Evolutionary conservation across 2,888 invertebrate genomes (phyloP).

Genomic region (Bombyx huttoni): DNA sequence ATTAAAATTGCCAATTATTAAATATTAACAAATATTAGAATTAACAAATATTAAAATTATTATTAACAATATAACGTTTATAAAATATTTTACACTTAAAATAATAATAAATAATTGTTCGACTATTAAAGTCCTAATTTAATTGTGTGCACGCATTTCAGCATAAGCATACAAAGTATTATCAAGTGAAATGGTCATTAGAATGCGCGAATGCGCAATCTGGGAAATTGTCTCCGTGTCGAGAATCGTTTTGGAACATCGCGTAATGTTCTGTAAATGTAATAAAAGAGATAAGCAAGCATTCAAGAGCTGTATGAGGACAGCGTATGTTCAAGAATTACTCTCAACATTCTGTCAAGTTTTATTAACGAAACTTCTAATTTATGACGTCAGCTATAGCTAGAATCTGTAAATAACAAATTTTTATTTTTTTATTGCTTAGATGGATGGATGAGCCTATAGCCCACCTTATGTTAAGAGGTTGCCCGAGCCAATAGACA

Average conservation of each 20-base stretch:
- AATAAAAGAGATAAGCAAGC: constrained; percentile 19
- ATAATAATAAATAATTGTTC: too few species aligned
- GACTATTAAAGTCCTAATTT: neutral
- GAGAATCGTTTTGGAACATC: constrained; percentile 25
- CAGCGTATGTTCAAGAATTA: neutral
- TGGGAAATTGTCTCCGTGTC: constrained; percentile 24
- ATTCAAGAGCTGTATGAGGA: constrained; percentile 1
- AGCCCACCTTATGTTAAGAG: too few species aligned
- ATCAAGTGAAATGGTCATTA: constrained; percentile 20
- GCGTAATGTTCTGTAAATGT: constrained; percentile 29
- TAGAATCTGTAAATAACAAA: neutral
- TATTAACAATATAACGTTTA: too few species aligned
- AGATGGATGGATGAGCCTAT: too few species aligned
- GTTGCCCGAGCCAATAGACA: too few species aligned
- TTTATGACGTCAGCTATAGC: neutral
- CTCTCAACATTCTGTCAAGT: neutral
- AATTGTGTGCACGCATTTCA: neutral
- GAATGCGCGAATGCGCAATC: constrained; percentile 23
- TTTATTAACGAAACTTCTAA: neutral
- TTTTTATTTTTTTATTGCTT: too few species aligned
- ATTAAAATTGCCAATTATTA: too few species aligned
- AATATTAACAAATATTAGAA: too few species aligned
- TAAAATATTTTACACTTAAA: too few species aligned
- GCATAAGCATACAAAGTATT: constrained; percentile 2
- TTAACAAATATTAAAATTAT: too few species aligned